Conservation (phyloP, 2,888 invertebrate genomes). For the Chouioia cunea region DNA sequence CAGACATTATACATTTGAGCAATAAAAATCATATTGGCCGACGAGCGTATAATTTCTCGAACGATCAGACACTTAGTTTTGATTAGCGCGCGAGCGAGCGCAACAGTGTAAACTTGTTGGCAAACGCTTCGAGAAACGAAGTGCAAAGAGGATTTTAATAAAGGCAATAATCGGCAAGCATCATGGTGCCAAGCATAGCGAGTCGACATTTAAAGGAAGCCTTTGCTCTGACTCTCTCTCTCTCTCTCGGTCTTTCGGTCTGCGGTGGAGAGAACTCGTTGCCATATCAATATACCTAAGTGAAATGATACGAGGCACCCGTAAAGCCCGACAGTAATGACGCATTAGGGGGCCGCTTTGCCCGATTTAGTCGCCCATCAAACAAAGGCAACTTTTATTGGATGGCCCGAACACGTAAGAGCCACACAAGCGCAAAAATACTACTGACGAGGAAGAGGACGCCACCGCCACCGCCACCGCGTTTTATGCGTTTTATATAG, state of each 20-base stretch:
- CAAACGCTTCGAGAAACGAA: constrained; percentile 19
- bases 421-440: constrained; percentile 46
- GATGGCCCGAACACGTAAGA: constrained; percentile 62
- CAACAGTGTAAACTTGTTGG: too few relatives aligned
- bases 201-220: constrained; percentile 59
- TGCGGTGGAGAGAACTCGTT: constrained; percentile 63
- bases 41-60: too few relatives aligned
- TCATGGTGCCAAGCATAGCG: constrained; percentile 4
- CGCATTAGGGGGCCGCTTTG: constrained; percentile 68
- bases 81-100: too few relatives aligned
- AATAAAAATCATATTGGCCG: neutral
- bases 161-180: constrained; percentile 43
- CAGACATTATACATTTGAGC: neutral
- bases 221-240: constrained; percentile 60
- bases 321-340: constrained; percentile 69
- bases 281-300: constrained; percentile 70
- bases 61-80: too few relatives aligned
- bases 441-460: constrained; percentile 48
- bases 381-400: constrained; percentile 69
- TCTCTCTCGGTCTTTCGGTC: constrained; percentile 67
- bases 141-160: constrained; percentile 48
- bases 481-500: constrained; percentile 59
- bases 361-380: constrained; percentile 68
- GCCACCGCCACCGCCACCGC: constrained; percentile 47
- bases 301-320: constrained; percentile 69